phyloP scores from a whole-genome alignment of 2,113 vertebrate genomes.

The Chionomys nivalis region DNA sequence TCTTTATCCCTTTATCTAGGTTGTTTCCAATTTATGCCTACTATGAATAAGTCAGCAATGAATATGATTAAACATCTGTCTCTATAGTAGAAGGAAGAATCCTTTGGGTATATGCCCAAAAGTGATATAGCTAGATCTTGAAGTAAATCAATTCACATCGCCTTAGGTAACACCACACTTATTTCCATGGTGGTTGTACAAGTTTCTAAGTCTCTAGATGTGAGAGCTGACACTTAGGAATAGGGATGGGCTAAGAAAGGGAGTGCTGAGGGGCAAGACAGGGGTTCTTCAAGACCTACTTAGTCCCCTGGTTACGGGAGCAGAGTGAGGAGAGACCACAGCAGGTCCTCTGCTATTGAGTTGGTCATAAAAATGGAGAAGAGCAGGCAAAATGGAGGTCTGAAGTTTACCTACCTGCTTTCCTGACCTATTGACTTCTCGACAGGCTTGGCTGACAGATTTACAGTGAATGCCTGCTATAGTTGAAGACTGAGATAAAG shows the following conservation, averaged over 20 bases:
- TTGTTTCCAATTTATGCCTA: neutral
- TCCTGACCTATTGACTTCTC: neutral
- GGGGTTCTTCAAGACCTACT: neutral
- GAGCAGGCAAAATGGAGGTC: neutral
- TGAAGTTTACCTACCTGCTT: neutral
- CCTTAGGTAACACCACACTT: neutral
- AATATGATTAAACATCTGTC: neutral
- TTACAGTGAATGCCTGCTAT: neutral
- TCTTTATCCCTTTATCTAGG: neutral
- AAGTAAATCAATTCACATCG: neutral
- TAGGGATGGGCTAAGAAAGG: neutral
- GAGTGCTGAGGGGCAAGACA: neutral
- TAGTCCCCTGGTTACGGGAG: neutral
- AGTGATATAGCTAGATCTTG: neutral
- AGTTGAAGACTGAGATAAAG: neutral
- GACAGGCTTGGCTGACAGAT: neutral
- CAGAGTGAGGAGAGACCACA: neutral
- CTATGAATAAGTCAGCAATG: neutral
- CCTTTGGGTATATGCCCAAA: neutral
- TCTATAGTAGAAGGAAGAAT: neutral
- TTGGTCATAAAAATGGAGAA: neutral
- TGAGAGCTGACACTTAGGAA: neutral
- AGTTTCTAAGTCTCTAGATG: neutral
- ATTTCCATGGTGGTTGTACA: neutral
- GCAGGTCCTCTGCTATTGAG: neutral